These are phyloP conservation scores for Micropoecilia bifurca DNA, from an alignment of 2,797 vertebrate species.

Conservation along the genomic window DNA sequence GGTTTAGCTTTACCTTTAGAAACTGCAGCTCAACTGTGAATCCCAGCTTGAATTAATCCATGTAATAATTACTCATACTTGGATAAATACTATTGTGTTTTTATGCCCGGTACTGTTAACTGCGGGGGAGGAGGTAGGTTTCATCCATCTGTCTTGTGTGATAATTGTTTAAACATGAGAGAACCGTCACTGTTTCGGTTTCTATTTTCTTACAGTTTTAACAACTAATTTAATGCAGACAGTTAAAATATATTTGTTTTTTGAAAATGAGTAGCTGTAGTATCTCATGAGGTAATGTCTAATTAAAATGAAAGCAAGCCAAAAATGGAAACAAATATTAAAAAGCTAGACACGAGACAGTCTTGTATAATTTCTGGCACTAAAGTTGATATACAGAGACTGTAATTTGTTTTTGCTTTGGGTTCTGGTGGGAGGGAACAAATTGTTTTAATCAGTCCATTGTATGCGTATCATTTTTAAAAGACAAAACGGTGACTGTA, in stretches of 20 bases:
- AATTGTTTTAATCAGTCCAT: background rate
- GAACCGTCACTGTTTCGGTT: background rate
- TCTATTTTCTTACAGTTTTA: background rate
- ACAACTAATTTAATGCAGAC: background rate
- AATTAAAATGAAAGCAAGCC: background rate
- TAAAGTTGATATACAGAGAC: background rate
- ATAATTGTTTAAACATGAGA: background rate
- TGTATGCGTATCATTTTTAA: background rate
- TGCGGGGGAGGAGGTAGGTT: background rate
- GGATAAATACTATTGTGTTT: background rate
- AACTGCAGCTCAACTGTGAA: background rate
- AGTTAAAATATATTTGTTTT: background rate
- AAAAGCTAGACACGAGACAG: background rate
- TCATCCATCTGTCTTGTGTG: constrained; percentile 3
- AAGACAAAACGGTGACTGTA: background rate
- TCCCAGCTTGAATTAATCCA: background rate
- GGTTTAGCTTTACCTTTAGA: too few species aligned
- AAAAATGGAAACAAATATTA: background rate
- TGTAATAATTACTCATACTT: background rate
- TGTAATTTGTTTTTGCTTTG: background rate
- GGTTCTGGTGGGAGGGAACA: background rate
- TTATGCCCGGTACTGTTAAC: background rate
- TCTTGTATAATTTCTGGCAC: background rate
- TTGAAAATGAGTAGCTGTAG: background rate
- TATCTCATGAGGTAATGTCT: background rate